A percentile compares a stretch with the other conserved stretches of the same genome.
Conservation (phyloP, 2,888 invertebrate genomes). For the Smittia aterrima region DNA sequence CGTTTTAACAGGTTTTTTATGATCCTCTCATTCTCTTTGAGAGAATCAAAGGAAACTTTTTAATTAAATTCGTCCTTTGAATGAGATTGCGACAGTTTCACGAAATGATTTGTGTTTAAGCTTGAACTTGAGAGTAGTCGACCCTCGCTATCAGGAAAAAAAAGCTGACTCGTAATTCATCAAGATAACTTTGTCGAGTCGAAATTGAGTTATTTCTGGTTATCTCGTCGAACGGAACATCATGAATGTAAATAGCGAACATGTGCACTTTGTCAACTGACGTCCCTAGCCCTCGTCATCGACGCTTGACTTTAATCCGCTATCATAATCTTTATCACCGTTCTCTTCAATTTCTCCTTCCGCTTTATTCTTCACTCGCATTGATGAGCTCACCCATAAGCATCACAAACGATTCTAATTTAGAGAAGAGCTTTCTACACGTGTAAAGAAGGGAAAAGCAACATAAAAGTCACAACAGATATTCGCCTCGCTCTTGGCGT, state of each 20-base stretch:
- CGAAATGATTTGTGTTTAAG: no score
- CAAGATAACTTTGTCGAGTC: neutral
- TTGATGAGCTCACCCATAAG: conserved; percentile 11
- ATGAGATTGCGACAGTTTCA: no score
- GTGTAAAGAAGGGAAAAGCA: conserved; percentile 19
- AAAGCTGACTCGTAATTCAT: neutral
- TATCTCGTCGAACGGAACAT: conserved; percentile 12
- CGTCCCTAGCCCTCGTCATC: no score
- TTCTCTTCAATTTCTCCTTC: neutral
- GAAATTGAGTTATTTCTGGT: conserved; percentile 23
- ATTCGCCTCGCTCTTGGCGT: conserved; percentile 22
- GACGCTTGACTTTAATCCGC: conserved; percentile 1
- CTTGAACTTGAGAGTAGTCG: no score
- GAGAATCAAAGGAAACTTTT: neutral
- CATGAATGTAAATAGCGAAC: conserved; percentile 17
- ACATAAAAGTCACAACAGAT: conserved; percentile 34
- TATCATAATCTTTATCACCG: conserved; percentile 27
- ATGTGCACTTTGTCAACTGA: conserved; percentile 27
- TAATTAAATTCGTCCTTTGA: conserved; percentile 24
- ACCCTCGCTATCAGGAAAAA: no score
- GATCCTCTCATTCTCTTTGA: no score
- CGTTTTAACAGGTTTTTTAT: neutral
- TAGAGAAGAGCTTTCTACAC: neutral
- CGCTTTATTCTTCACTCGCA: neutral
- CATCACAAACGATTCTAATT: no score